phyloP scores from a whole-genome alignment of 1,140 invertebrate species.

The Proctacanthus coquilletti region DNA sequence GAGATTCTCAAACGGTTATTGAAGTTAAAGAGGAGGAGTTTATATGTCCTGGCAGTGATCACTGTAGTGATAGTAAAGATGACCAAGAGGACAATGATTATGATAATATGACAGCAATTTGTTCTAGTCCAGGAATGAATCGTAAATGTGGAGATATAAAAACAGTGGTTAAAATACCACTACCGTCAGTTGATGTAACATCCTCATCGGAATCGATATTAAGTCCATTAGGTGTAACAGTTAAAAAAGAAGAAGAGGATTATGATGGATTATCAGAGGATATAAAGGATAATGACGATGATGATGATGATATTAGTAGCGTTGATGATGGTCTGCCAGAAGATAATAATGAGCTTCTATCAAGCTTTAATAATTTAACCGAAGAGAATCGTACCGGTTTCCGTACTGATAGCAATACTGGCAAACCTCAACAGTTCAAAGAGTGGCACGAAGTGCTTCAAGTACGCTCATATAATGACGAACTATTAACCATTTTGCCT shows the following conservation, averaged over 20 bases:
- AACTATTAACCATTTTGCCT: slow-evolving; percentile 71
- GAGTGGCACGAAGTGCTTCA: slow-evolving; percentile 68
- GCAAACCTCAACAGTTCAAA: slow-evolving; percentile 38
- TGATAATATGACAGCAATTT: too few species aligned
- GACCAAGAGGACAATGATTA: neutral
- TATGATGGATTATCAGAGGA: too few species aligned
- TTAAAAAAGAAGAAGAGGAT: too few species aligned
- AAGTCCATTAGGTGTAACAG: too few species aligned
- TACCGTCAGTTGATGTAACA: too few species aligned
- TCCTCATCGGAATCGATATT: too few species aligned
- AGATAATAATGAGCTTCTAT: slow-evolving; percentile 2
- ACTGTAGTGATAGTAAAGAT: neutral
- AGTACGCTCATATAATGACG: slow-evolving; percentile 49
- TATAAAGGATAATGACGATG: slow-evolving; percentile 2
- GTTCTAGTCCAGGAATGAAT: too few species aligned
- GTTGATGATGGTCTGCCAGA: slow-evolving; percentile 1
- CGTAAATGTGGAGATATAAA: too few species aligned
- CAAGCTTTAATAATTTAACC: slow-evolving; percentile 5
- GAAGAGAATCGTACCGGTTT: slow-evolving; percentile 16
- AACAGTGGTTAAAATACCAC: too few species aligned
- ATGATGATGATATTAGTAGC: neutral
- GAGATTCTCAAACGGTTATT: too few species aligned
- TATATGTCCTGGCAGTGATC: too few species aligned
- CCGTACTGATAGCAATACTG: slow-evolving; percentile 9
- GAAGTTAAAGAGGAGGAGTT: too few species aligned